phyloP scores from a whole-genome alignment of 2,888 invertebrate genomes.

The Phalangium opilio region DNA sequence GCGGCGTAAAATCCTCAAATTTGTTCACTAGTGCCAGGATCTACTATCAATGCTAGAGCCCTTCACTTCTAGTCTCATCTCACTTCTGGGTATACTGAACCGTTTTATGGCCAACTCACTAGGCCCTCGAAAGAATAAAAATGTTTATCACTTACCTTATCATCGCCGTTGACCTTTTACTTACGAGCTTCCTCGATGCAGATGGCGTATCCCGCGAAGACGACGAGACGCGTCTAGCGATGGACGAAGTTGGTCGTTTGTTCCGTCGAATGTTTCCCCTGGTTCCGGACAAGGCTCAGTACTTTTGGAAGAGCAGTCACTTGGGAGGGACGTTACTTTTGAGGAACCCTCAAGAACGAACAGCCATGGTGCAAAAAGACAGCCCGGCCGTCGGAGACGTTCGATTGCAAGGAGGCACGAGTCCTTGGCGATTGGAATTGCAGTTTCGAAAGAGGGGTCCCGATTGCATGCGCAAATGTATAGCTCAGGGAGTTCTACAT shows the following conservation, averaged over 20 bases:
- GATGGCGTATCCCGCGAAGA: not conserved
- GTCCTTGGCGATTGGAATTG: constrained; percentile 10
- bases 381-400: not conserved
- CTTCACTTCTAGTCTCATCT: no score
- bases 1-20: no score
- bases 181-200: no score
- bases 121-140: no score
- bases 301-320: constrained; percentile 17
- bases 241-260: constrained; percentile 17
- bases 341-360: not conserved
- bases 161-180: no score
- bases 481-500: constrained; percentile 28
- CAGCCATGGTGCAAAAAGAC: not conserved
- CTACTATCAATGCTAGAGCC: no score
- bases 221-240: constrained; percentile 14
- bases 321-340: constrained; percentile 4
- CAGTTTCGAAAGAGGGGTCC: constrained; percentile 25
- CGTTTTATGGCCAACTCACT: no score
- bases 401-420: not conserved
- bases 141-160: no score
- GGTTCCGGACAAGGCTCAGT: constrained; percentile 16
- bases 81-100: no score
- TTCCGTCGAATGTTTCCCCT: constrained; percentile 18
- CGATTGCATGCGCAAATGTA: constrained; percentile 28
- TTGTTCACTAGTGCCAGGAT: no score